These are phyloP conservation scores for Boloria euphrosyne DNA, from an alignment of 2,888 invertebrate genomes.

Conservation along the genomic window DNA sequence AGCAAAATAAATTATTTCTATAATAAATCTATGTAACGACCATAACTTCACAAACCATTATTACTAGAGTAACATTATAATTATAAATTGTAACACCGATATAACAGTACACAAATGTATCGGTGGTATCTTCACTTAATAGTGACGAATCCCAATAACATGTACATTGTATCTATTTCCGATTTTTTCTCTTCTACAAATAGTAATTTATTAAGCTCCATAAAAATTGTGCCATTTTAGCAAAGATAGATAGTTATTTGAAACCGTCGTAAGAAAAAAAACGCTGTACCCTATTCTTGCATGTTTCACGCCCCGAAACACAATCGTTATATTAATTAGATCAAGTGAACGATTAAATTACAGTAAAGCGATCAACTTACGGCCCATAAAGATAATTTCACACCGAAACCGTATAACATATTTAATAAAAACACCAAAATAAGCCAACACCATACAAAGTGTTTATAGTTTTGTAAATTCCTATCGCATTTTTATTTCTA, in stretches of 20 bases:
- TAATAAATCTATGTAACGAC: conserved; percentile 15
- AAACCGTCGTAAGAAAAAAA: not conserved
- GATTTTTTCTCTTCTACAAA: no score
- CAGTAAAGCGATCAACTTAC: conserved; percentile 34
- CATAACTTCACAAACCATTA: conserved; percentile 11
- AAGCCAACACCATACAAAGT: not conserved
- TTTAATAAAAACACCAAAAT: conserved; percentile 16
- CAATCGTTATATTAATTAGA: conserved; percentile 31
- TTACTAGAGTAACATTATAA: conserved; percentile 3
- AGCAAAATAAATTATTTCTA: conserved; percentile 13
- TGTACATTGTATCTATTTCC: no score
- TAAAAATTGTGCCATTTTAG: no score
- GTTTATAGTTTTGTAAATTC: not conserved
- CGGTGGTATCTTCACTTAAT: conserved; percentile 8
- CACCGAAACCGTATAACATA: conserved; percentile 26
- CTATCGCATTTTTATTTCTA: not conserved
- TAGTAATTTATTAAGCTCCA: no score
- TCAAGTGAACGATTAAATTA: conserved; percentile 34
- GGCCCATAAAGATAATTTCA: conserved; percentile 16
- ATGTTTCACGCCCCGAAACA: conserved; percentile 21
- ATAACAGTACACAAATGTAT: conserved; percentile 7
- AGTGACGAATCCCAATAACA: not conserved
- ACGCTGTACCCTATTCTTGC: conserved; percentile 24
- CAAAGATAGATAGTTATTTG: not conserved
- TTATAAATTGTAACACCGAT: conserved; percentile 3